Evolutionary conservation across 37 sponge, comb jelly and placozoan species (phyloP).

Genomic region (Oscarella lobularis): DNA sequence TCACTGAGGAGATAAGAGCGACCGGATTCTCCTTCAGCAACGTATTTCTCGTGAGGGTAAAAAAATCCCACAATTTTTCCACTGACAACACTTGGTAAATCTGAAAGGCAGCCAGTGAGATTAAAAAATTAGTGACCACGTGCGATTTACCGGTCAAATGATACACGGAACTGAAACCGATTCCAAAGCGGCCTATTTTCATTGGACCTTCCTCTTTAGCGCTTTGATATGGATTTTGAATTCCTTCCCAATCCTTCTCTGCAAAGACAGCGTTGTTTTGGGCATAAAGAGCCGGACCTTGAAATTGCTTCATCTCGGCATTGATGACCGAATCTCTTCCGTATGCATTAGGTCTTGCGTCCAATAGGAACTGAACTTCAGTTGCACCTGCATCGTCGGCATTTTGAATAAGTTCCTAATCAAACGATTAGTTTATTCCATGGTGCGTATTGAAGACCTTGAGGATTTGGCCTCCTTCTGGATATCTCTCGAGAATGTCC

Average conservation of each 20-base stretch:
- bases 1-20: not conserved
- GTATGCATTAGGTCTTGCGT: not conserved
- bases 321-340: not conserved
- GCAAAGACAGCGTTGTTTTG: slow-evolving; percentile 51
- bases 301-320: not conserved
- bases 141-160: slow-evolving; percentile 45
- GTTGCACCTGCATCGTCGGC: slow-evolving; percentile 6
- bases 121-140: slow-evolving; percentile 43
- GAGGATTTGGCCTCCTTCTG: slow-evolving; percentile 66
- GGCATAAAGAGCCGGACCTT: slow-evolving; percentile 46
- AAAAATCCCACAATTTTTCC: slow-evolving; percentile 40
- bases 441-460: too few species aligned
- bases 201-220: slow-evolving; percentile 44
- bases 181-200: slow-evolving; percentile 73
- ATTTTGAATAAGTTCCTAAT: slow-evolving; percentile 6
- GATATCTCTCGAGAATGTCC: too few species aligned
- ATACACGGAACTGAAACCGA: slow-evolving; percentile 76
- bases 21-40: slow-evolving; percentile 31
- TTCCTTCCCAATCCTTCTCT: slow-evolving; percentile 57
- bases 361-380: not conserved
- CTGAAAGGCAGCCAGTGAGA: slow-evolving; percentile 49
- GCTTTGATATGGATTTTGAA: slow-evolving; percentile 42
- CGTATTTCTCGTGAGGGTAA: slow-evolving; percentile 67
- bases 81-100: slow-evolving; percentile 72
- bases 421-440: too few species aligned